A percentile compares a stretch with the other conserved stretches of the same genome.
These are phyloP conservation scores for Stramonita haemastoma DNA, from an alignment of 2,888 invertebrate species.

Conservation along the genomic window DNA sequence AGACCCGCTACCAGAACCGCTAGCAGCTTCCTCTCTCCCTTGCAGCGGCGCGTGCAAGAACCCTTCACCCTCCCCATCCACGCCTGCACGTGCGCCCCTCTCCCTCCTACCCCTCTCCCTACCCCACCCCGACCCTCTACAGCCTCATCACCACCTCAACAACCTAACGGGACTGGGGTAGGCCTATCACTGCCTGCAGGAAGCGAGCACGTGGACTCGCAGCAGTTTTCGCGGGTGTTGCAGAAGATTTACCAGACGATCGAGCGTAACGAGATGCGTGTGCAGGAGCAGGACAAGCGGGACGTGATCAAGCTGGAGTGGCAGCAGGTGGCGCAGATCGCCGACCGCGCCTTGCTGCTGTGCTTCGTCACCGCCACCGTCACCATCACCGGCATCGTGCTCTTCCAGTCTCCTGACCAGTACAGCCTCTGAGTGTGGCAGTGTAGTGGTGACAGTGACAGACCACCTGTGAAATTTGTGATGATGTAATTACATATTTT, in stretches of 20 bases:
- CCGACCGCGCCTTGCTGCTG: slow-evolving; percentile 82
- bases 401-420: slow-evolving; percentile 42
- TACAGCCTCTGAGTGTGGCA: neutral
- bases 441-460: neutral
- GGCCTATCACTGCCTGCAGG: neutral
- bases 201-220: neutral
- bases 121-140: neutral
- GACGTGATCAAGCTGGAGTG: slow-evolving; percentile 90
- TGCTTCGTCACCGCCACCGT: slow-evolving; percentile 79
- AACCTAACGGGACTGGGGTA: neutral
- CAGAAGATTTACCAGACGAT: slow-evolving; percentile 86
- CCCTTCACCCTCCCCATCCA: neutral
- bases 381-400: slow-evolving; percentile 72
- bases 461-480: neutral
- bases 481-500: neutral
- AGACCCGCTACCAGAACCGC: too few species aligned
- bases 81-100: neutral
- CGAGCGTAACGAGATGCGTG: slow-evolving; percentile 86
- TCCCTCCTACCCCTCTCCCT: neutral
- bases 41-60: neutral
- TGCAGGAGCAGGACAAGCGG: slow-evolving; percentile 87
- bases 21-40: neutral
- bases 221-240: slow-evolving; percentile 83
- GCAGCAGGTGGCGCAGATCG: slow-evolving; percentile 85
- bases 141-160: neutral